Conservation (phyloP, 2,888 invertebrate species). For the Patella depressa region DNA sequence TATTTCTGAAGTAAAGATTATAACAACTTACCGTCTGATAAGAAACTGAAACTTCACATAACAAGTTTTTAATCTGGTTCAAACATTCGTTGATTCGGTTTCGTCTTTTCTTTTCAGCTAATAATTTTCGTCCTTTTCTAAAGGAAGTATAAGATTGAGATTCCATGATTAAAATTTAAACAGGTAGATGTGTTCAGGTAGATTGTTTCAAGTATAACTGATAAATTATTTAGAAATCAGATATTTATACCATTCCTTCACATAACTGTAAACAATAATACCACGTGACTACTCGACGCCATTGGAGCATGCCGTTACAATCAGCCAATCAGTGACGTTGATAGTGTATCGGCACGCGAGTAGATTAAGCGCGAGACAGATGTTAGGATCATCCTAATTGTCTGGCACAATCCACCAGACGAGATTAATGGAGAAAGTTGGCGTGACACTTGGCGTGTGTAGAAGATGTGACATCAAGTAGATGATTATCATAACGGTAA, state of each 20-base stretch:
- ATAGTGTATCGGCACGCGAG: slow-evolving; percentile 1
- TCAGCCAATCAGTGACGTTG: neutral
- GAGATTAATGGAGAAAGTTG: too few relatives aligned
- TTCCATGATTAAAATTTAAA: neutral
- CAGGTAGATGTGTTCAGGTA: neutral
- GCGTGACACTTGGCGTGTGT: too few relatives aligned
- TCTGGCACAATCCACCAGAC: neutral
- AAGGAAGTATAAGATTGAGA: too few relatives aligned
- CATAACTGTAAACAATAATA: neutral
- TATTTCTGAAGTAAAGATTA: too few relatives aligned
- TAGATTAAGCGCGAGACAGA: neutral
- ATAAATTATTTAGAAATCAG: neutral
- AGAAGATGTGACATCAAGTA: too few relatives aligned
- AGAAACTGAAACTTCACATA: too few relatives aligned
- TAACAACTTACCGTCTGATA: too few relatives aligned
- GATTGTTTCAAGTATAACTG: neutral
- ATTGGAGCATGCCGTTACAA: neutral
- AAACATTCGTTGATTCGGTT: too few relatives aligned
- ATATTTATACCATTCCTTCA: neutral
- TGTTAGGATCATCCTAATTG: neutral
- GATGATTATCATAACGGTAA: too few relatives aligned
- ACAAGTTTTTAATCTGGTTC: too few relatives aligned
- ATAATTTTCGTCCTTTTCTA: too few relatives aligned
- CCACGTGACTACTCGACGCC: neutral
- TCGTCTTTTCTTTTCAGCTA: too few relatives aligned